Evolutionary conservation across 2,113 vertebrate species (phyloP), one percentile per base, ranked within the genome.

Genomic region (Paralichthys olivaceus): DNA sequence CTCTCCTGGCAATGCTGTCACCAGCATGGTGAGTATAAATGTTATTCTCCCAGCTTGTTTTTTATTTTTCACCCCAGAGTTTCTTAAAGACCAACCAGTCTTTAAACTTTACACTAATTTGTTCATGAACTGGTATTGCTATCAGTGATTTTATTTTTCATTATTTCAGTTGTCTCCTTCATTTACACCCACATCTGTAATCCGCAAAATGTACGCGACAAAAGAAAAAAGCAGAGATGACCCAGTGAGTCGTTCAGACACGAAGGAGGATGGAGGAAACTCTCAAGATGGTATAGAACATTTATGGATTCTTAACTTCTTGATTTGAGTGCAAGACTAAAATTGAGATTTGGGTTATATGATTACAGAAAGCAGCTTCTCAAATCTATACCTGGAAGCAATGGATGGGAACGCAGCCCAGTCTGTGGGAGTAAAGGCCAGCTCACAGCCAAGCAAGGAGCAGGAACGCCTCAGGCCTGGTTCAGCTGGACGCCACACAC

Each of bases 141-240:
- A 11, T 1, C 56, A 23, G 28, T 71, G 23, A 63, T 61, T 20
- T 23, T n/a, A 1, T 25, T 15, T 29, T 12, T 69, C 49, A 26
- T n/a, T 47, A 2, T 25, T 57, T 7, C 91, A 99, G 97, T 91
- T 99, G 62, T 99, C 97, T 55, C 96, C 97, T 72, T 99, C 98
- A 77, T 99, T 99, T 84, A 99, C 97, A 75, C 98, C 98, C 84
- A 99, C 98, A 89, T 99, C 98, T 69, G 97, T 99, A 79, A 99
- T 99, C 59, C 97, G 97, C 67, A 99, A 99, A 93, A 99, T 99
- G 98, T 99, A 98, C 0, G 98, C 98, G 82, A 98, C 96, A 78
- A 99, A 98, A 92, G 98, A 99, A 49, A 99, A 98, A 79, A 95
- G 91, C 91, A 97, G 95, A 91, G 98, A 99, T 74, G 98, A 98